Evolutionary conservation across 2,113 vertebrate species (phyloP).

Genomic region (Pseudorectes ferrugineus): DNA sequence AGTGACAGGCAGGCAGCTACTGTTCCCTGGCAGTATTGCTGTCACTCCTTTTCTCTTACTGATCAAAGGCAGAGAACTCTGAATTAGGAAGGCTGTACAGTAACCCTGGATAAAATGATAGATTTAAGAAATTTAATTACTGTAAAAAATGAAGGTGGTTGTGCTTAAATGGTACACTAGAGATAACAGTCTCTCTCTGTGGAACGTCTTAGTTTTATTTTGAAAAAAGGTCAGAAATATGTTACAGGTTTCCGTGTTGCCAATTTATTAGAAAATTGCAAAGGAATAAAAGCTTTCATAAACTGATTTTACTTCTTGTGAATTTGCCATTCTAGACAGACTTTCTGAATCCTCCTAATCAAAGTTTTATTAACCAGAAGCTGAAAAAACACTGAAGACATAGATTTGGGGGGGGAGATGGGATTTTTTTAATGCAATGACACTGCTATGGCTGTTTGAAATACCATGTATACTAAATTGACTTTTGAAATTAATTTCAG

Average conservation of each 20-base stretch:
- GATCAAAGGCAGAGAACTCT: background rate
- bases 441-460: conserved; percentile 19
- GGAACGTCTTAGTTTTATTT: background rate
- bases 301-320: background rate
- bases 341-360: background rate
- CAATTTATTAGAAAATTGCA: background rate
- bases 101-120: background rate
- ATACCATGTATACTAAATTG: conserved; percentile 18
- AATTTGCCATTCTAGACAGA: background rate
- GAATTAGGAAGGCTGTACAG: background rate
- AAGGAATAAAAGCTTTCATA: background rate
- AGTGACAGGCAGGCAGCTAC: background rate
- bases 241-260: background rate
- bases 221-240: background rate
- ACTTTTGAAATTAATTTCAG: conserved; percentile 54
- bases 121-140: background rate
- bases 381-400: background rate
- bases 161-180: background rate
- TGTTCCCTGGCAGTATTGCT: background rate
- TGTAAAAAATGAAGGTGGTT: background rate
- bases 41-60: background rate
- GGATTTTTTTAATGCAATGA: background rate
- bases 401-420: background rate
- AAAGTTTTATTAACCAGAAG: background rate
- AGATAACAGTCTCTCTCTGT: background rate